Evolutionary conservation across 2,113 vertebrate species (phyloP).

Genomic region (Poicephalus meyeri): DNA sequence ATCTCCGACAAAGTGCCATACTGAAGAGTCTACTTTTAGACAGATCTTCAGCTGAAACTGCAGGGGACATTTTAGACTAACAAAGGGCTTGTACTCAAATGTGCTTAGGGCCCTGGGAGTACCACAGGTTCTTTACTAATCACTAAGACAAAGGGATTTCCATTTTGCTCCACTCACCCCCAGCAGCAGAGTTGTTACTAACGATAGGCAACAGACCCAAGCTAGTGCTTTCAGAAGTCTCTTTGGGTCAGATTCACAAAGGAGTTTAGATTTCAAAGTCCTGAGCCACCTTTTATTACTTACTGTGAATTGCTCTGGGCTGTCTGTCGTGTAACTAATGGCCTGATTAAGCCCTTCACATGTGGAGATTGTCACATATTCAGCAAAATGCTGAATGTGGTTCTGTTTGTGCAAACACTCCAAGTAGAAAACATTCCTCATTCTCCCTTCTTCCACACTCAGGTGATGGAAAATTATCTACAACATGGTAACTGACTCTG

Average conservation of each 20-base stretch:
- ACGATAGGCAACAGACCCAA: neutral
- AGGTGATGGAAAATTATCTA: neutral
- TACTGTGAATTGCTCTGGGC: neutral
- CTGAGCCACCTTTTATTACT: neutral
- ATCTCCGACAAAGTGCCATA: too few species aligned
- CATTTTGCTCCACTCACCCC: neutral
- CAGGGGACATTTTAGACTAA: neutral
- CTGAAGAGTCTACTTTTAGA: too few species aligned
- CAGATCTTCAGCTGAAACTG: neutral
- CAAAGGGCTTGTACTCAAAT: neutral
- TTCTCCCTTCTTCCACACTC: accelerated
- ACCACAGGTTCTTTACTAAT: neutral
- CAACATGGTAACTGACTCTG: neutral
- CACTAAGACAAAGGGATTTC: neutral
- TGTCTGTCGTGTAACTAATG: neutral
- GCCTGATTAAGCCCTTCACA: neutral
- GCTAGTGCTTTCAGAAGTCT: neutral
- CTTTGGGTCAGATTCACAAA: neutral
- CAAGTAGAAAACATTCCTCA: neutral
- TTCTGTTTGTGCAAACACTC: neutral
- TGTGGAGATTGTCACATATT: neutral
- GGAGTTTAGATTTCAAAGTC: neutral
- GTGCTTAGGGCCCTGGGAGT: neutral
- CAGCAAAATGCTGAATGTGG: neutral
- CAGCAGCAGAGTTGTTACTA: neutral